These are phyloP conservation scores for Pseudorasbora parva DNA, from an alignment of 2,113 vertebrate genomes.

Conservation along the genomic window DNA sequence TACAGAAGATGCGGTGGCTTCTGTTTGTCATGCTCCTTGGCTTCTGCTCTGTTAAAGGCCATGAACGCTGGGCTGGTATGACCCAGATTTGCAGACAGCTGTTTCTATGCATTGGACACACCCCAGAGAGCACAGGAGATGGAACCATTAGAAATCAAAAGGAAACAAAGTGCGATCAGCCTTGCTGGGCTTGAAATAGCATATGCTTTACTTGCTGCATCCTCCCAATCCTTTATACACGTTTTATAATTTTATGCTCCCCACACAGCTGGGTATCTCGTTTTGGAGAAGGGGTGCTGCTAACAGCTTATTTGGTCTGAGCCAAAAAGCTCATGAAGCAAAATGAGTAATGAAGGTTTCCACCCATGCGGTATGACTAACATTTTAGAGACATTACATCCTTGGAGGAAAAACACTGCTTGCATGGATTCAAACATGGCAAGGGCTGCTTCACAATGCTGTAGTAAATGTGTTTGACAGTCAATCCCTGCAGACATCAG, in stretches of 20 bases:
- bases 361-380: conserved; percentile 32
- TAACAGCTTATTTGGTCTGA: conserved; percentile 28
- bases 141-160: conserved; percentile 39
- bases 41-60: conserved; percentile 33
- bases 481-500: conserved; percentile 43
- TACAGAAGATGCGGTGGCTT: background rate
- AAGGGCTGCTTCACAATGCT: conserved; percentile 12
- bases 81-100: conserved; percentile 59
- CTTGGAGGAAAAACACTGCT: background rate
- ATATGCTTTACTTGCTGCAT: conserved; percentile 24
- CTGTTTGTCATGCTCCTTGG: background rate
- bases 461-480: conserved; percentile 35
- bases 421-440: conserved; percentile 28
- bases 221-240: background rate
- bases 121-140: conserved; percentile 49
- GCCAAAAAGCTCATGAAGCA: conserved; percentile 29
- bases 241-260: background rate
- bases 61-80: conserved; percentile 43
- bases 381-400: conserved; percentile 28
- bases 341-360: conserved; percentile 47
- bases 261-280: conserved; percentile 25
- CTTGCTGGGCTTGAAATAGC: conserved; percentile 37
- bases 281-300: conserved; percentile 2
- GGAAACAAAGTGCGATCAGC: conserved; percentile 47
- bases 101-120: conserved; percentile 52